Evolutionary conservation across 1,140 invertebrate genomes (phyloP), one percentile per base, ranked within the genome.

Genomic region (Phthorimaea operculella): DNA sequence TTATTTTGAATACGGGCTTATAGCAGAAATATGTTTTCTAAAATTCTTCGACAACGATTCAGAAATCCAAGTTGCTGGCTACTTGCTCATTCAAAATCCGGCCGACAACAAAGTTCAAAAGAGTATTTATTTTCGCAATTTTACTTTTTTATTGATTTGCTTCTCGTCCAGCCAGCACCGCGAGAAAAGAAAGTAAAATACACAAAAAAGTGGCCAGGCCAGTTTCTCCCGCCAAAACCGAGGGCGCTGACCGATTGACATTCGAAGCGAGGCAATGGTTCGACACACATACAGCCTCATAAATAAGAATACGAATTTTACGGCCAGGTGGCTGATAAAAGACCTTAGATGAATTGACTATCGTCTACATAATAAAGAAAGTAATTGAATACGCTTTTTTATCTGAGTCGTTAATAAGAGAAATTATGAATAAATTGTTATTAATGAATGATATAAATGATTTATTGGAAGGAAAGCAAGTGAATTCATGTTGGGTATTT

Each of bases 171-270:
- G 44, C 16, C 44, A n/a, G 21, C 21, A 39, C 62, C 44, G 55
- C 60, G 57, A 55, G 53, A 42, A 71, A 77, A 83, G 80, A 83
- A 83, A 83, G 80, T 83, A 82, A 83, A 79, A 76, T 67, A 80
- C 69, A 80, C 72, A 83, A 81, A 83, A 78, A 82, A 82, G 67
- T 69, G 53, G 69, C 62, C 66, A 48, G 68, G 66, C 71, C 62
- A 80, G 80, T 83, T 83, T 82, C 78, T 79, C 76, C 77, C 78
- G 76, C 80, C 78, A 79, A 83, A 83, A 79, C 71, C 12, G 64
- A 72, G 76, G 65, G 70, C 77, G 76, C 33, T 78, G 80, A 76
- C 80, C 79, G 72, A 71, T 74, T 81, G 78, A 80, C 78, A 83
- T 76, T 76, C 76, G 70, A 77, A 9, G n/a, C 2, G 10, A n/a